Conservation (phyloP, 2,888 invertebrate genomes). For the Sarcophaga rosellei region DNA sequence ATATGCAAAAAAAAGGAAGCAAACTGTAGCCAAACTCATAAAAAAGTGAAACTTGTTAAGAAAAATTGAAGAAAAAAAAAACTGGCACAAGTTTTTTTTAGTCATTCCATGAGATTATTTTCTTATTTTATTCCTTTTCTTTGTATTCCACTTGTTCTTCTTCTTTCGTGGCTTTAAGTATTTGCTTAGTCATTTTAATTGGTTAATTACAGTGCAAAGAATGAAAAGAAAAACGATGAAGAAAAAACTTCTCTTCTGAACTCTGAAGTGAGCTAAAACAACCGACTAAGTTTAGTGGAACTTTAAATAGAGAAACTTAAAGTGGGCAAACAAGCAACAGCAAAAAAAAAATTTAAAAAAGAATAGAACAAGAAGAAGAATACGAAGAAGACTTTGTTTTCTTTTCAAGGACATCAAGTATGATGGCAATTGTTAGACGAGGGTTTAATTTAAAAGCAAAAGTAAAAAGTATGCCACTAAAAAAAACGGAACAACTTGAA, state of each 20-base stretch:
- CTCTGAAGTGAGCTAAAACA: slow-evolving; percentile 49
- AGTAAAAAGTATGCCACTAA: neutral
- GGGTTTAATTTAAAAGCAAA: slow-evolving; percentile 36
- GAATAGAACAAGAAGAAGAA: slow-evolving; percentile 13
- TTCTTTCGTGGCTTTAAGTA: slow-evolving; percentile 55
- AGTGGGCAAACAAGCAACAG: too few relatives aligned
- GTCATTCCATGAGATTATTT: neutral
- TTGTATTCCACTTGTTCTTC: neutral
- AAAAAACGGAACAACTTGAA: slow-evolving; percentile 44
- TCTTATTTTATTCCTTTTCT: slow-evolving; percentile 19
- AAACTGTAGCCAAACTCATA: slow-evolving; percentile 10
- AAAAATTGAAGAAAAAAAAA: slow-evolving; percentile 16
- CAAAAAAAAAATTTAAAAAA: too few relatives aligned
- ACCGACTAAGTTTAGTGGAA: slow-evolving; percentile 35
- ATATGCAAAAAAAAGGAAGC: slow-evolving; percentile 3
- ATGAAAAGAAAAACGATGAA: slow-evolving; percentile 25
- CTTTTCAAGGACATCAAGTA: slow-evolving; percentile 66
- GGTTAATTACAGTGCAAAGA: slow-evolving; percentile 65
- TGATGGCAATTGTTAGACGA: slow-evolving; percentile 54
- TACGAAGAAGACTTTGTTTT: slow-evolving; percentile 49
- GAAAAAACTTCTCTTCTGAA: slow-evolving; percentile 38
- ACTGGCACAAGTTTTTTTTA: slow-evolving; percentile 46
- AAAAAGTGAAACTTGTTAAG: slow-evolving; percentile 48
- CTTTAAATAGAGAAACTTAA: neutral
- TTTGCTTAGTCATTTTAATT: slow-evolving; percentile 67